These are phyloP conservation scores for Amphilophus citrinellus DNA, from an alignment of 2,113 vertebrate genomes.

Conservation along the genomic window DNA sequence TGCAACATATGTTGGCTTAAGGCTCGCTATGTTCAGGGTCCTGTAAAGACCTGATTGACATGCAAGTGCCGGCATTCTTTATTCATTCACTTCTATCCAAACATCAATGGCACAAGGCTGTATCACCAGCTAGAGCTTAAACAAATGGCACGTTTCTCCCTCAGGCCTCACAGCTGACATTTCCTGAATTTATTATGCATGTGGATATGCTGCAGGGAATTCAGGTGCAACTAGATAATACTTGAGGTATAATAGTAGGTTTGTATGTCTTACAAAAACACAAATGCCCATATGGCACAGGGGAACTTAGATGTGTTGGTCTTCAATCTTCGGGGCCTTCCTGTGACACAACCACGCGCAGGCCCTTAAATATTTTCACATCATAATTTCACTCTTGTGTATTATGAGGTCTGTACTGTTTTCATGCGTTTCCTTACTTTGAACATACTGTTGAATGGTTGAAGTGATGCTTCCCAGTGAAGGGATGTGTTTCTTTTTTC, in stretches of 20 bases:
- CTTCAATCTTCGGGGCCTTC: constrained; percentile 57
- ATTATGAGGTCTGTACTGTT: background rate
- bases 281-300: constrained; percentile 66
- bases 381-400: constrained; percentile 33
- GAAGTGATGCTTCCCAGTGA: background rate
- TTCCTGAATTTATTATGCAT: constrained; percentile 79
- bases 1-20: constrained; percentile 69
- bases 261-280: constrained; percentile 74
- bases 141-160: constrained; percentile 79
- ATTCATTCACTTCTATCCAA: constrained; percentile 82
- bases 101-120: constrained; percentile 73
- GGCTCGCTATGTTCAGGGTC: constrained; percentile 52
- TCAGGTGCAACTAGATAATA: constrained; percentile 79
- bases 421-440: background rate
- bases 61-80: constrained; percentile 68
- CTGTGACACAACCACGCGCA: constrained; percentile 33
- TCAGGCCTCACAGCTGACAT: constrained; percentile 75
- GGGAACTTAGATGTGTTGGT: constrained; percentile 48
- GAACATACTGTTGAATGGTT: background rate
- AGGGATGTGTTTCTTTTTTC: constrained; percentile 41
- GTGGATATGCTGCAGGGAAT: constrained; percentile 77
- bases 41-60: constrained; percentile 75
- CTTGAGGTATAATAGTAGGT: constrained; percentile 67
- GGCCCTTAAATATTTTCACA: constrained; percentile 55
- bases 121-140: constrained; percentile 75